These are phyloP conservation scores for Lemur catta DNA, from an alignment of 2,797 vertebrate species.

Conservation along the genomic window DNA sequence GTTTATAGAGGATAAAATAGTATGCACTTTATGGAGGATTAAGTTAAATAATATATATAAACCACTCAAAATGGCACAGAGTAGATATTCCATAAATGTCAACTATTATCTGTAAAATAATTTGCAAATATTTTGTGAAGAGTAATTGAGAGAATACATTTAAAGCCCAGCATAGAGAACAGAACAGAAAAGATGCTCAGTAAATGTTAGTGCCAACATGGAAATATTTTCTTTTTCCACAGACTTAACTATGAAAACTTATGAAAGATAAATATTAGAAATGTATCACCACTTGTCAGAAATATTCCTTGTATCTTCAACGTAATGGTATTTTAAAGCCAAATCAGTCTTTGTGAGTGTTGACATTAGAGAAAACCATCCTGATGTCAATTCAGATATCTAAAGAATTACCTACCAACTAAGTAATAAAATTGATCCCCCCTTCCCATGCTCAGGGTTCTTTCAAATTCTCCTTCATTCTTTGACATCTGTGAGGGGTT, in stretches of 20 bases:
- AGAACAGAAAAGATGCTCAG: not conserved
- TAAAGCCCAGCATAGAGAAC: not conserved
- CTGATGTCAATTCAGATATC: not conserved
- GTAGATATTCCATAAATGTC: not conserved
- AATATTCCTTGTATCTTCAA: not conserved
- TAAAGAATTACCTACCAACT: not conserved
- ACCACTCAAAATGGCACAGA: not conserved
- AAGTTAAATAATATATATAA: not conserved
- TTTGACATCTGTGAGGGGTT: not conserved
- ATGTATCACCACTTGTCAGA: not conserved
- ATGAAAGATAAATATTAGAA: not conserved
- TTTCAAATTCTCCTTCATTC: not conserved
- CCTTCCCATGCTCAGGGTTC: not conserved
- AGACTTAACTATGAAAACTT: slow-evolving; percentile 17
- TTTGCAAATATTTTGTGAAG: slow-evolving; percentile 1
- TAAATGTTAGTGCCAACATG: not conserved
- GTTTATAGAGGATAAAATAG: not conserved
- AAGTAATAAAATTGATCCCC: not conserved
- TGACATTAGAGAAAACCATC: not conserved
- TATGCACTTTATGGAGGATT: not conserved
- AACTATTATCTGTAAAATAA: not conserved
- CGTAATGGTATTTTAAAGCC: not conserved
- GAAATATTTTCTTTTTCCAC: not conserved
- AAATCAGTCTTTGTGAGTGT: not conserved
- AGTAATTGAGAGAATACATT: not conserved